Evolutionary conservation across 2,797 vertebrate genomes (phyloP).

Genomic region (Hyperoplus immaculatus): DNA sequence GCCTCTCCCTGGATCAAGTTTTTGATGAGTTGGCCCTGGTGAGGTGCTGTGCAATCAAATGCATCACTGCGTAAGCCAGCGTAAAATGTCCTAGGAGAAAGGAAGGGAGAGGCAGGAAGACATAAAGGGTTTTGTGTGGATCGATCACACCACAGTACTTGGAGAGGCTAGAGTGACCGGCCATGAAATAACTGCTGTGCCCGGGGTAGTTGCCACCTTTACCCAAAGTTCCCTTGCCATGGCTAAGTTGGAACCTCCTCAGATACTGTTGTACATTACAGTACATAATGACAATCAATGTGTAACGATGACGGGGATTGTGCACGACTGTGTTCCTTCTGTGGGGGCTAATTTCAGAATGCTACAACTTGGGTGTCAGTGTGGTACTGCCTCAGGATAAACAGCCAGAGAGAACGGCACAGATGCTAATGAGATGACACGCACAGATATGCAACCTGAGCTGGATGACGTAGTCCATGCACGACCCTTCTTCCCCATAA

Average conservation of each 20-base stretch:
- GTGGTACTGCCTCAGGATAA: constrained; percentile 30
- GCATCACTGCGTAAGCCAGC: constrained; percentile 79
- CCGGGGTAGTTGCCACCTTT: constrained; percentile 54
- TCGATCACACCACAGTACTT: constrained; percentile 68
- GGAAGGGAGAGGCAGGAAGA: constrained; percentile 40
- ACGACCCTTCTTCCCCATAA: no score
- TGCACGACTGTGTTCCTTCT: not conserved
- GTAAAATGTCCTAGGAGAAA: constrained; percentile 76
- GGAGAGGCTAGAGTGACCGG: constrained; percentile 76
- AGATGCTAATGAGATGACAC: no score
- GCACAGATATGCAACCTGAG: no score
- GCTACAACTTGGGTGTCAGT: constrained; percentile 12
- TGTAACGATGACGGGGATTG: constrained; percentile 19
- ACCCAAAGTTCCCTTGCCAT: constrained; percentile 39
- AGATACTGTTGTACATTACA: constrained; percentile 40
- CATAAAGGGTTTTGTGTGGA: constrained; percentile 49
- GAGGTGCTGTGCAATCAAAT: constrained; percentile 83
- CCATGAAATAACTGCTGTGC: constrained; percentile 81
- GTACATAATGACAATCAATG: constrained; percentile 34
- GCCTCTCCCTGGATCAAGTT: constrained; percentile 72
- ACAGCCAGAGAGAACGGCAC: not conserved
- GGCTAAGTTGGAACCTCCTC: constrained; percentile 11
- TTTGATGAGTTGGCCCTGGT: constrained; percentile 78
- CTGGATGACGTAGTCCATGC: no score
- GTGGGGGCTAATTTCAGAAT: not conserved